Base-by-base conservation (phyloP, 2,888 invertebrate species). In the Dryobotodes eremita region DNA sequence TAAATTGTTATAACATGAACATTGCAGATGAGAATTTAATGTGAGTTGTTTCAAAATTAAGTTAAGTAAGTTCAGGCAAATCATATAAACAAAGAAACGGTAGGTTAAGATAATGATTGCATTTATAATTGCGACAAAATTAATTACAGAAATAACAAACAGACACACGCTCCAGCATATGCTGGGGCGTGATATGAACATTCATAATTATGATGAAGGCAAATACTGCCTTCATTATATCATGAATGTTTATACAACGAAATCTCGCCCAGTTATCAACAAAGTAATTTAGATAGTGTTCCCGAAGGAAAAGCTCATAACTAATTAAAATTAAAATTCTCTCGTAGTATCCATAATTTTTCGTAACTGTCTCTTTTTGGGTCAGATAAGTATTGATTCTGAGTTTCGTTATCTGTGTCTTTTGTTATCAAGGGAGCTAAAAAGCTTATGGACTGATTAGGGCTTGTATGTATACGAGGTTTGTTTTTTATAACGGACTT, bases 281-380 rank as follows among this genome's bases (percentile, higher is more conserved):
- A n/a, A n/a, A n/a, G n/a, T n/a, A n/a, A n/a, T n/a, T 70, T 8
- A 55, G 10, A 46, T 48, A 55, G 26, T 69, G 69, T 65, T 20
- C 69, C 84, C 84, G 0, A n/a, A 53, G 46, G 65, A 26, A 70
- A 64, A 26, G 17, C 26, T 77, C 8, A 15, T 3, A 61, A 79
- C 23, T 61, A 36, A 53, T 62, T 83, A 5, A 26, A 48, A 69
- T 36, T 79, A 42, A 80, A 59, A 65, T 57, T 53, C 31, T 46
- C 26, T 55, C 10, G 1, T 57, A 36, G 6, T 42, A 42, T 42
- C 31, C 2, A 20, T n/a, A 42, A 65, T 53, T 31, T n/a, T 72
- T 50, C 13, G 26, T 48, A 48, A 48, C n/a, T 59, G 48, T 5
- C 42, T 31, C 31, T 50, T 48, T 36, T 36, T 50, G n/a, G 13